Conservation (phyloP, 2,113 vertebrate species). For the Talpa occidentalis region DNA sequence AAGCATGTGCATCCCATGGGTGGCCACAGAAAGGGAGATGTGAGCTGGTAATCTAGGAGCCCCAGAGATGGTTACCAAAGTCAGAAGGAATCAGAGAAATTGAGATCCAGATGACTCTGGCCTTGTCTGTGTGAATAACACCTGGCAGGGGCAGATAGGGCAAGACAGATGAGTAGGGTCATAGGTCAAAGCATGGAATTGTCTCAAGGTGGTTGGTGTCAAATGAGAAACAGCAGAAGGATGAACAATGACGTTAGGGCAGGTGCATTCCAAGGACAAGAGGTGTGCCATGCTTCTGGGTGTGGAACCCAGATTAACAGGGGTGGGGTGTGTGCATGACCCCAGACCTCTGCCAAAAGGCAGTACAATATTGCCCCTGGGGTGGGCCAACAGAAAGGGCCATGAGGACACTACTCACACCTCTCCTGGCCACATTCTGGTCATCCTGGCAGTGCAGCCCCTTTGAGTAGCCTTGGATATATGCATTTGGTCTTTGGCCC, state of each 20-base stretch:
- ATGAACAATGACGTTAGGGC: not conserved
- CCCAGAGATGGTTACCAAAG: not conserved
- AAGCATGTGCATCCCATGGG: no score
- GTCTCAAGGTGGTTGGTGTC: no score
- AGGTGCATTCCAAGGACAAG: not conserved
- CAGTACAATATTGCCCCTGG: not conserved
- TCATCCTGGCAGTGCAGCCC: not conserved
- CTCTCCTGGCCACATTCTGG: no score
- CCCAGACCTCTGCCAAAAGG: not conserved
- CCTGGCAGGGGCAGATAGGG: not conserved
- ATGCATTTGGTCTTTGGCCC: not conserved
- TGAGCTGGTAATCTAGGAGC: not conserved
- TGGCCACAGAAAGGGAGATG: not conserved
- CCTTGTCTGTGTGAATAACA: not conserved
- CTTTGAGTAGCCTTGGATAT: not conserved
- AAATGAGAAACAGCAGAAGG: not conserved
- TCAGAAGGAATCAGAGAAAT: not conserved
- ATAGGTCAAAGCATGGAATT: not conserved
- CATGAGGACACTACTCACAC: not conserved
- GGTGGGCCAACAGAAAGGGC: not conserved
- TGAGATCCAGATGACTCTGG: fast-evolving
- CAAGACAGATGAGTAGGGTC: not conserved
- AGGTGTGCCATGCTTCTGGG: not conserved
- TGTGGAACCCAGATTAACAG: not conserved
- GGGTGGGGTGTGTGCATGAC: not conserved